Conservation (phyloP, 2,113 vertebrate species). For the Rhinolophus sinicus region DNA sequence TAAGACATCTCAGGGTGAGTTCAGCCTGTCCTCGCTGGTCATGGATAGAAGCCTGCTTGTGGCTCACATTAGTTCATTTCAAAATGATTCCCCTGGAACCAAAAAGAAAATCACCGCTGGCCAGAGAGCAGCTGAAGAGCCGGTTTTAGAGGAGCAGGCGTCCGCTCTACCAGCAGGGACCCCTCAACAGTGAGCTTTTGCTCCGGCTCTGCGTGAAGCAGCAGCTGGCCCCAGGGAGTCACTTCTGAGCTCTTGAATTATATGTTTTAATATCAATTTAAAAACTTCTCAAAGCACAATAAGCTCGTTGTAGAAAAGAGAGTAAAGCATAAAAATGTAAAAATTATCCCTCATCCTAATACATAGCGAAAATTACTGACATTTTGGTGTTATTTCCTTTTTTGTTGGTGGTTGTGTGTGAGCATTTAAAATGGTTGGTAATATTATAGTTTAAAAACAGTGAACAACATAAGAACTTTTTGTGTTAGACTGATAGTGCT, state of each 20-base stretch:
- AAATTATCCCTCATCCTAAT: too few relatives aligned
- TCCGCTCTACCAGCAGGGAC: accelerated
- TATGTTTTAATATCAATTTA: background rate
- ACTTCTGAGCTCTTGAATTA: background rate
- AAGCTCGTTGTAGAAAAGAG: background rate
- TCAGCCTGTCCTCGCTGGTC: accelerated
- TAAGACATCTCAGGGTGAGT: constrained; percentile 92
- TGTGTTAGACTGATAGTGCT: background rate
- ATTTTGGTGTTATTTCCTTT: background rate
- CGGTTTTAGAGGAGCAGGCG: background rate
- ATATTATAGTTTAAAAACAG: background rate
- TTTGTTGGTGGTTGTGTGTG: background rate
- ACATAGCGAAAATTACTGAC: background rate
- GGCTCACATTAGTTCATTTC: background rate
- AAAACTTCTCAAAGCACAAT: background rate
- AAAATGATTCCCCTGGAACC: background rate
- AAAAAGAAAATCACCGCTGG: too few relatives aligned
- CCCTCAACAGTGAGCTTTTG: accelerated
- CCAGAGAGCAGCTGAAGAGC: too few relatives aligned
- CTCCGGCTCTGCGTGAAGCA: accelerated
- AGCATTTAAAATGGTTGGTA: background rate
- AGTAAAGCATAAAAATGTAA: background rate
- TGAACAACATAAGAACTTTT: background rate
- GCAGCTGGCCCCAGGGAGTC: background rate
- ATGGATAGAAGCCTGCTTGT: background rate